Evolutionary conservation across 2,113 vertebrate genomes (phyloP).

Genomic region (Crotophaga sulcirostris): DNA sequence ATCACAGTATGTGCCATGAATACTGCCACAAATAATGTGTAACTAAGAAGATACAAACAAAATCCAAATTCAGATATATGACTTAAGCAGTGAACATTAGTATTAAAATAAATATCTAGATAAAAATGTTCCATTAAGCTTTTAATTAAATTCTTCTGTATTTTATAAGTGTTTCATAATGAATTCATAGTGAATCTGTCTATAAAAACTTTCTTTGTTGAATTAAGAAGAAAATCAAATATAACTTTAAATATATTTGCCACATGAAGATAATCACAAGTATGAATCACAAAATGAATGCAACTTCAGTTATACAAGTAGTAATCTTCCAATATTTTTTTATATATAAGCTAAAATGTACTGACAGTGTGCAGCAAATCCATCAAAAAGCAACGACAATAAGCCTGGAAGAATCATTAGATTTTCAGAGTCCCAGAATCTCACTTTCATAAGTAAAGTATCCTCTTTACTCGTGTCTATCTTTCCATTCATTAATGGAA

Average conservation of each 20-base stretch:
- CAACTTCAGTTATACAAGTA: neutral
- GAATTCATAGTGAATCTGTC: neutral
- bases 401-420: neutral
- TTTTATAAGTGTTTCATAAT: neutral
- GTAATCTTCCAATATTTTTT: neutral
- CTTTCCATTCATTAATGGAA: neutral
- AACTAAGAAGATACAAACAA: neutral
- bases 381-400: neutral
- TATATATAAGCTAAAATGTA: neutral
- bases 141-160: neutral
- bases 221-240: neutral
- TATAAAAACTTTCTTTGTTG: neutral
- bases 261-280: neutral
- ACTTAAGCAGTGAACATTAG: neutral
- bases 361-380: neutral
- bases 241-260: neutral
- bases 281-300: neutral
- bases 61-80: neutral
- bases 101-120: neutral
- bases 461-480: neutral
- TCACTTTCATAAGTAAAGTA: neutral
- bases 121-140: neutral
- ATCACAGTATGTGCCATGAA: neutral
- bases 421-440: neutral
- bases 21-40: neutral